Percentiles rank a stretch among this genome's conserved stretches.
Evolutionary conservation across 2,797 vertebrate genomes (phyloP).

Genomic region (Tenualosa ilisha): DNA sequence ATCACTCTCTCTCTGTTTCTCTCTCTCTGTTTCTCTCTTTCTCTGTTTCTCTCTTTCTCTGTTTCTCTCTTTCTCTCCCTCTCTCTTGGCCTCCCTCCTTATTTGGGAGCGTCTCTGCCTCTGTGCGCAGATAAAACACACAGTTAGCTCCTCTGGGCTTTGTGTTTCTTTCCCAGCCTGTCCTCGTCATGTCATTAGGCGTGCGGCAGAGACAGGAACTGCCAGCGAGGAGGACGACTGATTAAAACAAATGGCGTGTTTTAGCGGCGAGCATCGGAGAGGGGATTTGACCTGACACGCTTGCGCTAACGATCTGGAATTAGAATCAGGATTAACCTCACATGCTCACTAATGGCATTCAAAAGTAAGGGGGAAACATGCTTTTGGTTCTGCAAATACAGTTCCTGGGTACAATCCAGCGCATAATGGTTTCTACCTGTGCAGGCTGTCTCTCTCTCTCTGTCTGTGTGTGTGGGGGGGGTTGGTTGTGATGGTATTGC

Average conservation of each 20-base stretch:
- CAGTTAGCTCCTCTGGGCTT: conserved; percentile 27
- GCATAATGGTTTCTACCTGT: conserved; percentile 26
- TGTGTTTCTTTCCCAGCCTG: conserved; percentile 25
- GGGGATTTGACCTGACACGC: background rate
- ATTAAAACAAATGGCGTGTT: conserved; percentile 52
- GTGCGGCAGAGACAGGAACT: conserved; percentile 47
- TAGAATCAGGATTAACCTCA: conserved; percentile 48
- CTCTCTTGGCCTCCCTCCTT: conserved; percentile 53
- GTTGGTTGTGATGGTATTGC: background rate
- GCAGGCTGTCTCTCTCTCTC: conserved; percentile 22
- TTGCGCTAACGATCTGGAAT: conserved; percentile 57
- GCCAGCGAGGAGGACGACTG: conserved; percentile 42
- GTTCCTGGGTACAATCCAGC: background rate
- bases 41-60: background rate
- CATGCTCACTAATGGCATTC: background rate
- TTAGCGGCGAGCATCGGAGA: background rate
- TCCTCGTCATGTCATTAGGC: background rate
- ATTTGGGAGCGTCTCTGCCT: conserved; percentile 54
- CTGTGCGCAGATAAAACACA: background rate
- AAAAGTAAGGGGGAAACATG: conserved; percentile 45
- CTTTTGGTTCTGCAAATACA: background rate
- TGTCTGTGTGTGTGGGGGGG: background rate
- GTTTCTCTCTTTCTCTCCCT: background rate
- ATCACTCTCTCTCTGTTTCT: background rate
- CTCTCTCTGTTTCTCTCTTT: background rate